Conservation (phyloP, 2,888 invertebrate species). For the Heteromurus nitidus region DNA sequence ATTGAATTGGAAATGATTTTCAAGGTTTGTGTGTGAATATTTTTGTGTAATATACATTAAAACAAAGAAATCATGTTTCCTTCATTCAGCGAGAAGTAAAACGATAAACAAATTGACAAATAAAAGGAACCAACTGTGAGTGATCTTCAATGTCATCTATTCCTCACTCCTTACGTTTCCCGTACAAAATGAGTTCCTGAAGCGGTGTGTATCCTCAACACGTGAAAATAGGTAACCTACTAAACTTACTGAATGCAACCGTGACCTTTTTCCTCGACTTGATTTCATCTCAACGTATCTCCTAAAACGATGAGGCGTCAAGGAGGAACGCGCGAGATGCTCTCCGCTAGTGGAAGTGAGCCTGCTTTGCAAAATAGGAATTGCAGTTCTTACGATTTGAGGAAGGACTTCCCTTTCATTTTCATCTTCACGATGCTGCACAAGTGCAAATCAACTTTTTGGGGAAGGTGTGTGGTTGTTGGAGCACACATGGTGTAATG, state of each 20-base stretch:
- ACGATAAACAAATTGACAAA: not conserved
- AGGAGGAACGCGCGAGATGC: not conserved
- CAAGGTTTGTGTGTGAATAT: too few relatives aligned
- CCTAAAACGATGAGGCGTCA: not conserved
- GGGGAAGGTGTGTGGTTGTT: slow-evolving; percentile 10
- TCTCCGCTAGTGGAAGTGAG: not conserved
- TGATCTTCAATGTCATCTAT: too few relatives aligned
- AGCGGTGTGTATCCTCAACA: not conserved
- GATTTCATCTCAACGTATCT: not conserved
- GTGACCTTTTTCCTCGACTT: slow-evolving; percentile 45
- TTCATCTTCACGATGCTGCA: not conserved
- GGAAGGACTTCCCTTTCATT: slow-evolving; percentile 49
- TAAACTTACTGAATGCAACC: slow-evolving; percentile 43
- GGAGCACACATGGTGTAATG: not conserved
- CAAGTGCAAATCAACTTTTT: slow-evolving; percentile 5
- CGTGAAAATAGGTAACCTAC: slow-evolving; percentile 48
- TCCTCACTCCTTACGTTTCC: not conserved
- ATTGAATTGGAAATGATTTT: too few relatives aligned
- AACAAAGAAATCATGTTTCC: not conserved
- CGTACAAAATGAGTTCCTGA: not conserved
- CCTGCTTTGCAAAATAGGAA: slow-evolving; percentile 16
- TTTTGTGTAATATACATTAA: not conserved
- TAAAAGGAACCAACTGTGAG: too few relatives aligned
- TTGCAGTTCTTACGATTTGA: not conserved
- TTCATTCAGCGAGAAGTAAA: not conserved